Evolutionary conservation across 1,140 invertebrate species (phyloP), one percentile per base, ranked within the genome.

Genomic region (Papilio dardanus): DNA sequence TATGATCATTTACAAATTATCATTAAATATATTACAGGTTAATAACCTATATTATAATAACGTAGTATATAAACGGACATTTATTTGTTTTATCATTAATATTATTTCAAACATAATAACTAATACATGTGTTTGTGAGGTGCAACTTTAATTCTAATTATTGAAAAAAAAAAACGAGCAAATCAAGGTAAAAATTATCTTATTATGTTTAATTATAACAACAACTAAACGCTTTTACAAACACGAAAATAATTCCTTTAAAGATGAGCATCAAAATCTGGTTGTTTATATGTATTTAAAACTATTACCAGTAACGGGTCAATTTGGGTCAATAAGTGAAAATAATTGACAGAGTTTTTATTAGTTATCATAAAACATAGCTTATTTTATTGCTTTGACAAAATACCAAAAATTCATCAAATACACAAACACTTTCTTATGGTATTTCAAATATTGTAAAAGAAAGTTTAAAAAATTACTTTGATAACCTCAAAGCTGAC

Each of bases 381-480:
- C 24, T 62, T 62, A 5, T 14, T 28, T 28, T 62, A 62, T 62
- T 62, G 6, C 14, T 28, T 30, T 16, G 24, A 62, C 30, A 62
- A 62, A 62, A 62, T 58, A 14, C 21, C 24, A 28, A 62, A 3
- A 62, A 30, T 3, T 62, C 54, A 62, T 62, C 54, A 28, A 62
- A 62, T 62, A 30, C 10, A 58, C 19, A 24, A 0, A 14, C 7
- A 28, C 54, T 62, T 62, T 62, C 54, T 62, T 28, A 28, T 5
- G 21, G 24, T 37, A 10, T 10, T 68, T 68, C 8, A 21, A 40
- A 40, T 68, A 71, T 71, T 16, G 68, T 71, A 71, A 71, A 71
- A 71, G 68, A 71, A 71, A 71, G 68, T 71, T 71, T 71, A 28
- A 71, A 71, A 42, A 42, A 71, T 71, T 28, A 37, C 24, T 14